Percentiles rank a stretch among this genome's conserved stretches.
Evolutionary conservation across 35 echinoderm and acorn worm genomes (phyloP).

Genomic region (Amphiura filiformis): DNA sequence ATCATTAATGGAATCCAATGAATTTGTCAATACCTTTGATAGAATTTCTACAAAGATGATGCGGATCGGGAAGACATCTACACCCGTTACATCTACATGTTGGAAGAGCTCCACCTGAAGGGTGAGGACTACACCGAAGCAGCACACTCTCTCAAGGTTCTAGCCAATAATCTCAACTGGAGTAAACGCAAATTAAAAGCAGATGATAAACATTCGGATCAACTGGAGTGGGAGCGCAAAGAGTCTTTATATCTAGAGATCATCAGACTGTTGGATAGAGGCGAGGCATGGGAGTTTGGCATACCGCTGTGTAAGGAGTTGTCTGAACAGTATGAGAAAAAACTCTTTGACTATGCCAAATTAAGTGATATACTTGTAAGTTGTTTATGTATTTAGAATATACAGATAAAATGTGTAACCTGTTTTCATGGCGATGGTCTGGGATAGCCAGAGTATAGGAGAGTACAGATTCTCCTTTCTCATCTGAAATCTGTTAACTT

Average conservation of each 20-base stretch:
- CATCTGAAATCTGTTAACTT: not conserved
- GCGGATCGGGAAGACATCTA: slow-evolving; percentile 73
- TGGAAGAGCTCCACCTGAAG: slow-evolving; percentile 79
- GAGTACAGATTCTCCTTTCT: no score
- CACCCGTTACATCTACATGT: slow-evolving; percentile 75
- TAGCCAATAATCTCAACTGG: slow-evolving; percentile 77
- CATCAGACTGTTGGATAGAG: slow-evolving; percentile 77
- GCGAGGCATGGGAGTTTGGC: slow-evolving; percentile 92
- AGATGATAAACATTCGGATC: slow-evolving; percentile 39
- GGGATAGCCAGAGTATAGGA: no score
- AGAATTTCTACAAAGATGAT: slow-evolving; percentile 95
- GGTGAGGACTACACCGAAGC: slow-evolving; percentile 80
- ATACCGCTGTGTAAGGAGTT: slow-evolving; percentile 92
- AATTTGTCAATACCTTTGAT: no score
- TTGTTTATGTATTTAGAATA: not conserved
- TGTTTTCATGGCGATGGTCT: no score
- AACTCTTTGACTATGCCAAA: slow-evolving; percentile 90
- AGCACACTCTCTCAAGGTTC: slow-evolving; percentile 63
- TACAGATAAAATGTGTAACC: no score
- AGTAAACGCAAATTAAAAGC: slow-evolving; percentile 30
- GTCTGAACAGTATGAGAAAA: slow-evolving; percentile 74
- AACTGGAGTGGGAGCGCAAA: slow-evolving; percentile 73
- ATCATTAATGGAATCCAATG: no score
- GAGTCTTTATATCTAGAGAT: slow-evolving; percentile 85
- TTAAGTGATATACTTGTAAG: slow-evolving; percentile 84